phyloP scores from a whole-genome alignment of 2,797 vertebrate species.

The Cetoscarus ocellatus region DNA sequence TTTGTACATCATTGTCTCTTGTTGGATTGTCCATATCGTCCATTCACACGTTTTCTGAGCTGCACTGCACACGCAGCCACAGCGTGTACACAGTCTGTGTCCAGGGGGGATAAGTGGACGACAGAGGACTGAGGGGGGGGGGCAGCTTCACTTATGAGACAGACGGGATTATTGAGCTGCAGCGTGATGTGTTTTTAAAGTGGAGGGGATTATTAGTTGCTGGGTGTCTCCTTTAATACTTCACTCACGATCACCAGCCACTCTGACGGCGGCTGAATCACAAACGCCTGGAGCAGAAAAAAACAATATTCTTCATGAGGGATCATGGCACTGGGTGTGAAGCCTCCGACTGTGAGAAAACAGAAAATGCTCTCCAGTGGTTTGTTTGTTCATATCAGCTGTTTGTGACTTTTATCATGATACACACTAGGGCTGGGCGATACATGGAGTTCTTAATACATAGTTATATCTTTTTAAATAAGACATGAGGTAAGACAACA shows the following conservation, averaged over 20 bases:
- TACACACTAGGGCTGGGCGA: neutral
- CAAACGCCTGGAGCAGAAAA: constrained; percentile 12
- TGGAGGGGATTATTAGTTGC: constrained; percentile 35
- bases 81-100: constrained; percentile 37
- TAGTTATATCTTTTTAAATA: too few species aligned
- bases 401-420: constrained; percentile 10
- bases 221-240: constrained; percentile 50
- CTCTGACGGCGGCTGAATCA: constrained; percentile 21
- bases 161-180: constrained; percentile 45
- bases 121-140: constrained; percentile 13
- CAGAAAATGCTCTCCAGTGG: constrained; percentile 28
- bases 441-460: too few species aligned
- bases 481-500: too few species aligned
- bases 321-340: constrained; percentile 38
- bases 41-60: constrained; percentile 51
- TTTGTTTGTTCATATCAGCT: constrained; percentile 28
- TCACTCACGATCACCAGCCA: constrained; percentile 14
- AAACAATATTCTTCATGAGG: constrained; percentile 11
- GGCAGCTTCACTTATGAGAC: constrained; percentile 38
- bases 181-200: constrained; percentile 34
- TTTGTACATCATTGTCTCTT: constrained; percentile 58
- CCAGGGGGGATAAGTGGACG: constrained; percentile 28
- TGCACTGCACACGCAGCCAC: constrained; percentile 57
- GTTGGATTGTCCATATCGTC: constrained; percentile 69
- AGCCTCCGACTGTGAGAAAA: constrained; percentile 10